A percentile compares a stretch with the other conserved stretches of the same genome.
These are phyloP conservation scores for Andrena hattorfiana DNA, from an alignment of 2,888 invertebrate species.

Conservation along the genomic window DNA sequence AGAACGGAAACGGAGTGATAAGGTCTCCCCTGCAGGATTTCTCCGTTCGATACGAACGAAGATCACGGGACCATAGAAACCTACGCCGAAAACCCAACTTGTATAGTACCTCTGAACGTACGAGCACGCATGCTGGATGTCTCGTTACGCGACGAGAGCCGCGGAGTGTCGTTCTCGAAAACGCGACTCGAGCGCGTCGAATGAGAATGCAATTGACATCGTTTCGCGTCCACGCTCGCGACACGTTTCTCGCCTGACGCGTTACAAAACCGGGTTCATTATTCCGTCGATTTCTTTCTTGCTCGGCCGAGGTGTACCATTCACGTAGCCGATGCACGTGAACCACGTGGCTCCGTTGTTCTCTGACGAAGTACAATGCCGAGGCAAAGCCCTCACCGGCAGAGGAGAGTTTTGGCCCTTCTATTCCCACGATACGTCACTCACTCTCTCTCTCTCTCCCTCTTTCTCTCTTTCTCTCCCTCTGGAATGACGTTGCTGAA, in stretches of 20 bases:
- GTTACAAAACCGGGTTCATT: slow-evolving; percentile 21
- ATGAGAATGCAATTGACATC: slow-evolving; percentile 4
- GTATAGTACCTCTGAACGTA: neutral
- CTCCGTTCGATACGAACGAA: slow-evolving; percentile 23
- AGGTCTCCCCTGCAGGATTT: slow-evolving; percentile 2
- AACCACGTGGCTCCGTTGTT: slow-evolving; percentile 69
- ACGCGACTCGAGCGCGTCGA: neutral
- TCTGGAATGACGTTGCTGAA: slow-evolving; percentile 73
- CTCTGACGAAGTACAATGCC: slow-evolving; percentile 65
- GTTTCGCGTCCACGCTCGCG: neutral
- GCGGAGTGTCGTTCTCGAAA: neutral
- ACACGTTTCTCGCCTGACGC: neutral
- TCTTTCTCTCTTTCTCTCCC: slow-evolving; percentile 45
- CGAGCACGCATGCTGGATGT: neutral
- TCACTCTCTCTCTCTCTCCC: slow-evolving; percentile 51
- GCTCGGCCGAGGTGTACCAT: slow-evolving; percentile 42
- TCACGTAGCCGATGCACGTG: slow-evolving; percentile 58
- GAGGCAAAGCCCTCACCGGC: slow-evolving; percentile 61
- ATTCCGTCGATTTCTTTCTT: slow-evolving; percentile 50
- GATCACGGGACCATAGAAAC: neutral
- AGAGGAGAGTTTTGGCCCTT: slow-evolving; percentile 60
- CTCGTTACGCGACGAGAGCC: neutral
- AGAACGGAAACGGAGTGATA: slow-evolving; percentile 42
- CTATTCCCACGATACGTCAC: slow-evolving; percentile 80
- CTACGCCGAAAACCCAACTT: neutral